Evolutionary conservation across 2,888 invertebrate species (phyloP).

Genomic region (Pachliopta kotzebuea): DNA sequence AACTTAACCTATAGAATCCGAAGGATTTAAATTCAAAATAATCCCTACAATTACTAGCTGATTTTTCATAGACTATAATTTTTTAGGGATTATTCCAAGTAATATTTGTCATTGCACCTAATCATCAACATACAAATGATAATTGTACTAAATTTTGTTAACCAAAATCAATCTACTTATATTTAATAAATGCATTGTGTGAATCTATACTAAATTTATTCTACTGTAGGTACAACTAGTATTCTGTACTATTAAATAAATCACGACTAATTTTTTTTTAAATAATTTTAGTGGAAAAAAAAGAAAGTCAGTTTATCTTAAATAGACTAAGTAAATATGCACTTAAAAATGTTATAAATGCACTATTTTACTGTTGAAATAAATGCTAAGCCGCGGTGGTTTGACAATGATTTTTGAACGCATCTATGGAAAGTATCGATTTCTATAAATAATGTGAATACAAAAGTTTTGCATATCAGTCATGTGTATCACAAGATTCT

Average conservation of each 20-base stretch:
- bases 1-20: slow-evolving; percentile 31
- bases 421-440: neutral
- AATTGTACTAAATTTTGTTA: slow-evolving; percentile 61
- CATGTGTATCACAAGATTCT: slow-evolving; percentile 70
- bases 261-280: slow-evolving; percentile 6
- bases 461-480: slow-evolving; percentile 55
- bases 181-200: slow-evolving; percentile 54
- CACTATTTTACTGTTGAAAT: slow-evolving; percentile 67
- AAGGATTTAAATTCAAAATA: slow-evolving; percentile 63
- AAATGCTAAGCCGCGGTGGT: slow-evolving; percentile 75
- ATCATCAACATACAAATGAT: slow-evolving; percentile 45
- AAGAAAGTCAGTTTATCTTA: slow-evolving; percentile 10
- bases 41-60: slow-evolving; percentile 53
- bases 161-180: slow-evolving; percentile 38
- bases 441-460: slow-evolving; percentile 38
- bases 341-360: slow-evolving; percentile 52
- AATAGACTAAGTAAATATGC: slow-evolving; percentile 14
- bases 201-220: slow-evolving; percentile 21
- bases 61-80: slow-evolving; percentile 34
- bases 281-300: neutral
- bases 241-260: slow-evolving; percentile 16
- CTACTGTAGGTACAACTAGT: slow-evolving; percentile 23
- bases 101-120: slow-evolving; percentile 44
- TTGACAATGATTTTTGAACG: slow-evolving; percentile 34
- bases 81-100: slow-evolving; percentile 74